phyloP scores from a whole-genome alignment of 1,140 invertebrate species.

The Helicoverpa zea region DNA sequence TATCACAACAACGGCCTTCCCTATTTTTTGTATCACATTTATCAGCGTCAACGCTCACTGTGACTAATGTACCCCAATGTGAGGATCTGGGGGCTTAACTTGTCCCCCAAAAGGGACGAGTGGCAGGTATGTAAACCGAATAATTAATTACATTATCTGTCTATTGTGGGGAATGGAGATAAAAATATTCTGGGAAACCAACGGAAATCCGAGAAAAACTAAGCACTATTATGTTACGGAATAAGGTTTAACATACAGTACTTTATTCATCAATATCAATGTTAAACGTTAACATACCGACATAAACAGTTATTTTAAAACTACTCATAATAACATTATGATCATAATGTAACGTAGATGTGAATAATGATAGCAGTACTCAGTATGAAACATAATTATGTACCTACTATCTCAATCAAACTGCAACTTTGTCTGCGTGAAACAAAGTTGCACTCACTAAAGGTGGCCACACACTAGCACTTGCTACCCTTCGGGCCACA shows the following conservation, averaged over 20 bases:
- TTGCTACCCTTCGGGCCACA: no score
- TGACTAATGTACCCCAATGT: conserved; percentile 26
- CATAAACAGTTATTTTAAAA: no score
- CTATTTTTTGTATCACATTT: conserved; percentile 35
- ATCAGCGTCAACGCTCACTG: conserved; percentile 21
- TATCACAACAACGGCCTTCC: background rate
- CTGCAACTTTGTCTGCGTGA: background rate
- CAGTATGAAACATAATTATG: background rate
- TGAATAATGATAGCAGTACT: background rate
- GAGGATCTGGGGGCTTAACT: conserved; percentile 13
- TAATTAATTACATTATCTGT: conserved; percentile 40
- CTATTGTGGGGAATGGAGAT: background rate
- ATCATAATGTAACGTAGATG: background rate
- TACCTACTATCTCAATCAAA: background rate
- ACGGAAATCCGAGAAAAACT: no score
- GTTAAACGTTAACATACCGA: no score
- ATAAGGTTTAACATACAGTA: no score
- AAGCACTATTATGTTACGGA: no score
- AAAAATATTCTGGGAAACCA: background rate
- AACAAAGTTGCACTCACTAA: background rate
- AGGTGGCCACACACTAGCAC: background rate
- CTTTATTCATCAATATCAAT: no score
- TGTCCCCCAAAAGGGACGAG: conserved; percentile 13
- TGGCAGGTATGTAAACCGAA: conserved; percentile 40
- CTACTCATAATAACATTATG: no score